Conservation (phyloP, 2,888 invertebrate species). For the Lepas anatifera region DNA sequence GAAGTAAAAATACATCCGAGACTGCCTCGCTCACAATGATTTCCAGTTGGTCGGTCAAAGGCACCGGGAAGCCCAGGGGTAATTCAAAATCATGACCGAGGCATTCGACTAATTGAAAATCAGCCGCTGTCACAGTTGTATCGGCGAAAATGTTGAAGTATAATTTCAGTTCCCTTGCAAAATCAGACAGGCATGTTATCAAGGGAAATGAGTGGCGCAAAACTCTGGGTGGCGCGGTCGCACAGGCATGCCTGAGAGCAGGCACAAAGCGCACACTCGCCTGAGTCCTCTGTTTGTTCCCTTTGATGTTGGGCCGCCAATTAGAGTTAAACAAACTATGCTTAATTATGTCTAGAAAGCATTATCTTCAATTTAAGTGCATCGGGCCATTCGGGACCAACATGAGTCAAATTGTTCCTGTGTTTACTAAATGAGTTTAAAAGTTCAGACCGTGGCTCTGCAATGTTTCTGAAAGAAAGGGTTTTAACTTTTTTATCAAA, state of each 20-base stretch:
- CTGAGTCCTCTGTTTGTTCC: neutral
- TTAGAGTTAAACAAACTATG: slow-evolving; percentile 8
- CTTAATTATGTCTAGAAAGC: neutral
- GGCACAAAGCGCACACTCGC: neutral
- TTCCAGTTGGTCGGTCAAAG: neutral
- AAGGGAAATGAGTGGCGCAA: neutral
- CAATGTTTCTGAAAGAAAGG: too few relatives aligned
- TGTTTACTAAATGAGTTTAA: too few relatives aligned
- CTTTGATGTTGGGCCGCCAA: neutral
- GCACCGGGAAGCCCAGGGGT: neutral
- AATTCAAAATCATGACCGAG: neutral
- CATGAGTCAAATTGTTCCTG: too few relatives aligned
- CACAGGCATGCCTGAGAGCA: neutral
- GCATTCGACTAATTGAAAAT: neutral
- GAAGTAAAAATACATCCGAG: too few relatives aligned
- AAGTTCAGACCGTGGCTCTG: too few relatives aligned
- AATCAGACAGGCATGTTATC: neutral
- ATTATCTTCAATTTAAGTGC: slow-evolving; percentile 3
- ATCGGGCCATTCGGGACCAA: neutral
- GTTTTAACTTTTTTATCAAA: too few relatives aligned
- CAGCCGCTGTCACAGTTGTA: neutral
- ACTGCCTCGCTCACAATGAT: neutral
- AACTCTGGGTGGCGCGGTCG: neutral
- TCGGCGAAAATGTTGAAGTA: neutral
- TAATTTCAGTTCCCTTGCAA: neutral